Percentiles rank a stretch among this genome's conserved stretches.
These are phyloP conservation scores for Falcaria lacertinaria DNA, from an alignment of 2,888 invertebrate species.

Conservation along the genomic window DNA sequence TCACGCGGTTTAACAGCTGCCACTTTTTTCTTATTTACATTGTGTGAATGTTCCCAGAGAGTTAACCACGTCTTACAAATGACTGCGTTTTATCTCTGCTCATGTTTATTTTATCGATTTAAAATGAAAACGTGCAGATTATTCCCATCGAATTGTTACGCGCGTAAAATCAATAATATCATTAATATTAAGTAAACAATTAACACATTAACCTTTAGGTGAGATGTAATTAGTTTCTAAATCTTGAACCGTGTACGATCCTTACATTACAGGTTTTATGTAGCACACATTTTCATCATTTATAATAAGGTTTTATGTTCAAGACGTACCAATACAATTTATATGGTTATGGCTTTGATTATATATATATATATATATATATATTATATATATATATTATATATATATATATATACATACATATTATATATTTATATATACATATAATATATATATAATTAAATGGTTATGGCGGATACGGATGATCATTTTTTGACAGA, in stretches of 20 bases:
- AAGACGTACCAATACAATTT: no score
- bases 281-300: conserved; percentile 15
- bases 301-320: no score
- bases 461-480: no score
- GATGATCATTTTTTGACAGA: no score
- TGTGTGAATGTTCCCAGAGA: conserved; percentile 68
- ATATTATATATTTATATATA: no score
- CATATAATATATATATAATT: no score
- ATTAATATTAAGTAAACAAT: conserved; percentile 12
- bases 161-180: conserved; percentile 4
- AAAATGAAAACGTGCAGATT: not conserved
- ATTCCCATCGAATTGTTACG: conserved; percentile 10
- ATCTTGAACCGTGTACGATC: conserved; percentile 8
- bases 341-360: no score
- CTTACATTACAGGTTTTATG: conserved; percentile 20
- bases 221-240: conserved; percentile 12
- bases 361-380: no score
- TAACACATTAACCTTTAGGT: conserved; percentile 18
- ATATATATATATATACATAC: no score
- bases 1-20: conserved; percentile 49
- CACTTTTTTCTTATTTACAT: conserved; percentile 45
- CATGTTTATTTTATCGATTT: conserved; percentile 23
- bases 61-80: conserved; percentile 28
- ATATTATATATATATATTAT: no score
- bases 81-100: conserved; percentile 11